Evolutionary conservation across 2,797 vertebrate genomes (phyloP), one percentile per base, ranked within the genome.

Genomic region (Enoplosus armatus): DNA sequence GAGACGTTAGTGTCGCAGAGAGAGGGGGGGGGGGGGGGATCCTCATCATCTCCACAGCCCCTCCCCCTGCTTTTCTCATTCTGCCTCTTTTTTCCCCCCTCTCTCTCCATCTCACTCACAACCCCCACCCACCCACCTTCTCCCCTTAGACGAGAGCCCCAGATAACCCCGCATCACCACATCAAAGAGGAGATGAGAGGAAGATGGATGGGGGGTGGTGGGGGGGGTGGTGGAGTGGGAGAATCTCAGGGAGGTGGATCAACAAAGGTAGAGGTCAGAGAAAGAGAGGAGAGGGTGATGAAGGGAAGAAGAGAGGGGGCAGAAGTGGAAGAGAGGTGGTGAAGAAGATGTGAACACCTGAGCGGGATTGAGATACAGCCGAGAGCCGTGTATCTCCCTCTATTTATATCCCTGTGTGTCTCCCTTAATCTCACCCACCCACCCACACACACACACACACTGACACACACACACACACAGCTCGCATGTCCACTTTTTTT

Each of bases 121-220:
- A n/a, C 47, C 85, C 79, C 77, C 41, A 14, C 15, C 41, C 18
- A 12, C 37, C 70, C 72, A 63, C 78, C 85, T 80, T 72, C 65
- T 73, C 80, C 84, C 76, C 77, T 73, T 22, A 80, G 83, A 90
- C 75, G 11, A 85, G 78, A 87, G 88, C 87, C 87, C 80, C 58
- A 89, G 89, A 93, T 91, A 93, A 86, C 91, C 90, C 79, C 15
- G 50, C 77, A 85, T 92, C 87, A 79, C 55, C 83, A 92, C 91
- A 93, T 95, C 92, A 94, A 95, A 94, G 92, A 59, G 5, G 33
- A 87, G 89, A 88, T 90, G 92, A 91, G 87, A 90, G 85, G 79
- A 72, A 80, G 90, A 88, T 86, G 73, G 85, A 84, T 70, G 31
- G 54, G 72, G 68, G 45, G 41, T n/a, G n/a, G n/a, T n/a, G 54